Base-by-base conservation (phyloP, 2,797 vertebrate species). In the Enteromius paludinosus region DNA sequence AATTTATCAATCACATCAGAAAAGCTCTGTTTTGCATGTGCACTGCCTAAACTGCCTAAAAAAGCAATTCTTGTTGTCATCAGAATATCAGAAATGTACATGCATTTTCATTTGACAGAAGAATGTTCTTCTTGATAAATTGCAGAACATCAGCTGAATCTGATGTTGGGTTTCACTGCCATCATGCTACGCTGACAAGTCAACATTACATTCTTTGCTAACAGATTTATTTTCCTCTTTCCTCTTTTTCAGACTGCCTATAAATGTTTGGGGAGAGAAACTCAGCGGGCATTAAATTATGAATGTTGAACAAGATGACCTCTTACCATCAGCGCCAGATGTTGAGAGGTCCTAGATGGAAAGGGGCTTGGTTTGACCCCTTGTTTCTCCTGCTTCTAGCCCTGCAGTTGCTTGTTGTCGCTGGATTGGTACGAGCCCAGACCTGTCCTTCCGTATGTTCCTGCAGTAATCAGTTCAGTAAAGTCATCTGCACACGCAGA, bases 251-350 rank as follows among this genome's bases (percentile, higher is more conserved):
- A 89, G 93, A 83, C 86, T 79, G 78, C 85, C 82, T 91, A 65
- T 91, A 94, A 81, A 81, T 81, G 81, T 83, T 88, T 82, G 76
- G 74, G 71, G 81, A 87, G 93, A 94, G 91, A 96, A 96, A 93
- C 94, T 94, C 95, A 95, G 94, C 94, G 96, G 93, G 95, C 95
- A 95, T 96, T 97, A 97, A 99, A 99, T 96, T 99, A 99, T 99
- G 98, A 98, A 99, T 98, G 96, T 97, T 97, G 98, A 97, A 98
- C 96, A 99, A 96, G 96, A 99, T 99, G 98, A 97, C 96, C 97
- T 99, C 97, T 96, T 97, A 98, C 97, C 96, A 97, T 97, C 97
- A 96, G 97, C 90, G 90, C 92, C 98, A 98, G 98, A 99, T 97
- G 97, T 99, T 99, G 98, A 97, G 97, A 99, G 97, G 97, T 97